phyloP scores from a whole-genome alignment of 2,113 vertebrate genomes.

The Erythrocebus patas region DNA sequence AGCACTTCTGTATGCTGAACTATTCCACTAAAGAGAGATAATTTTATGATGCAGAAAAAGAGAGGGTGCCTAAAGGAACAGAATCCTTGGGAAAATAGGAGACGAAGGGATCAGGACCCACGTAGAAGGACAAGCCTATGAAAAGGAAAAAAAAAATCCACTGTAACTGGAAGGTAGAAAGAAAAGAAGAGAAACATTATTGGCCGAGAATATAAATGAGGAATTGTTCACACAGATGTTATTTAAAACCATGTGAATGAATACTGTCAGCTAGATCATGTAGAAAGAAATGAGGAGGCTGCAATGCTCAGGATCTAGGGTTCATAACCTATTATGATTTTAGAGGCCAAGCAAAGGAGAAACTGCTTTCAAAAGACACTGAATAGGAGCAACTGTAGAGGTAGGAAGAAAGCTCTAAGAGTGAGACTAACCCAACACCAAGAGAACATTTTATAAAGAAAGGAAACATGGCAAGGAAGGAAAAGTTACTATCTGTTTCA shows the following conservation, averaged over 20 bases:
- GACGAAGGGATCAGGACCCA: background rate
- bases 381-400: background rate
- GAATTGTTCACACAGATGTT: background rate
- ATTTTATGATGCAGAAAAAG: background rate
- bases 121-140: background rate
- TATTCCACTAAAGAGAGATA: background rate
- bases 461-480: background rate
- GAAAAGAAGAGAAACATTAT: background rate
- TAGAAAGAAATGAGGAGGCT: background rate
- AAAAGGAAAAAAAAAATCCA: background rate
- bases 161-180: no score
- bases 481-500: background rate
- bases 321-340: background rate
- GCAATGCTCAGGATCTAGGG: background rate
- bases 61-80: background rate
- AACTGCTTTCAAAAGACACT: background rate
- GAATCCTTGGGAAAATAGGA: background rate
- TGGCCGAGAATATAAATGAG: background rate
- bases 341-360: background rate
- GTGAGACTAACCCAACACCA: background rate
- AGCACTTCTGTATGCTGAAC: background rate
- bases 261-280: background rate
- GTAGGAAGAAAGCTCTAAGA: background rate
- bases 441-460: background rate
- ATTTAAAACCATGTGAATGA: background rate